Evolutionary conservation across 1,140 invertebrate species (phyloP).

Genomic region (Cotesia glomerata): DNA sequence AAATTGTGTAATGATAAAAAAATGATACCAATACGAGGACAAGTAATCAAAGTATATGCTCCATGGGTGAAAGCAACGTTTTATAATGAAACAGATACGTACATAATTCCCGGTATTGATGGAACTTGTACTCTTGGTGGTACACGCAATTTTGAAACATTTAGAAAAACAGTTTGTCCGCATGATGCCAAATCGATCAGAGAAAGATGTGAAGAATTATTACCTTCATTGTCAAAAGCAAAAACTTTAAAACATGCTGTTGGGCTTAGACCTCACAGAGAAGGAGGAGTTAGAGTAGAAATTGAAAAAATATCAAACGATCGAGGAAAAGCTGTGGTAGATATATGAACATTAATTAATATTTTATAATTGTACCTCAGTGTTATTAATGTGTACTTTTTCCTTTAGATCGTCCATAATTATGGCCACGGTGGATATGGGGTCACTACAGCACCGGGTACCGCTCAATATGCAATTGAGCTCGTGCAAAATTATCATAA

Average conservation of each 20-base stretch:
- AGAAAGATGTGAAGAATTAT: slow-evolving; percentile 73
- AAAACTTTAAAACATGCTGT: slow-evolving; percentile 71
- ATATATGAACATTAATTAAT: not conserved
- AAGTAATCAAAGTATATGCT: slow-evolving; percentile 84
- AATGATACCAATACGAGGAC: slow-evolving; percentile 86
- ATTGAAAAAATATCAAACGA: slow-evolving; percentile 61
- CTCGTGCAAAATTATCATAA: slow-evolving; percentile 68
- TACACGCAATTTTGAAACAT: slow-evolving; percentile 80
- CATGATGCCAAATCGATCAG: slow-evolving; percentile 77
- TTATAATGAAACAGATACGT: slow-evolving; percentile 83
- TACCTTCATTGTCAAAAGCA: slow-evolving; percentile 75
- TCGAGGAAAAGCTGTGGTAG: slow-evolving; percentile 38
- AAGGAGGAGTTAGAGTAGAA: slow-evolving; percentile 76
- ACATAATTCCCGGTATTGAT: slow-evolving; percentile 80
- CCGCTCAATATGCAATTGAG: slow-evolving; percentile 75
- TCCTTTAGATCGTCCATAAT: slow-evolving; percentile 81
- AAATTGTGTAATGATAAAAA: slow-evolving; percentile 77
- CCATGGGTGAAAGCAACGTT: slow-evolving; percentile 91
- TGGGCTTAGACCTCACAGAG: slow-evolving; percentile 80
- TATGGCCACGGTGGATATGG: slow-evolving; percentile 94
- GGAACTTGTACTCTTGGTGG: slow-evolving; percentile 83
- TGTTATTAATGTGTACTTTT: not conserved
- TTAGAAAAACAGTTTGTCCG: slow-evolving; percentile 71
- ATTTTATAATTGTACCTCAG: slow-evolving; percentile 2
- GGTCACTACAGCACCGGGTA: slow-evolving; percentile 85